Conservation (phyloP, 2,888 invertebrate genomes). For the Dorcus hopei region DNA sequence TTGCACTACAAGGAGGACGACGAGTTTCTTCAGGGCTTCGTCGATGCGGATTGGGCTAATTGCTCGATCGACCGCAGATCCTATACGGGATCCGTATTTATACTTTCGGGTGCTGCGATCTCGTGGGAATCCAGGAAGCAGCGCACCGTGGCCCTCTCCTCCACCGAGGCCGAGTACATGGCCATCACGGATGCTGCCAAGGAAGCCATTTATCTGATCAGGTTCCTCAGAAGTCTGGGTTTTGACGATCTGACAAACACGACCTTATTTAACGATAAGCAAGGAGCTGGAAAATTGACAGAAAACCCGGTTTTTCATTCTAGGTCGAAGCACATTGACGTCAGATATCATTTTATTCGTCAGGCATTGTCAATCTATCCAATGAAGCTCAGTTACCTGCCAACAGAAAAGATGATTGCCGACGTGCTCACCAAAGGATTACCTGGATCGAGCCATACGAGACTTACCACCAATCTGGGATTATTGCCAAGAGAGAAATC, state of each 20-base stretch:
- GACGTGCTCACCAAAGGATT: slow-evolving; percentile 6
- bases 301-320: not conserved
- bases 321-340: slow-evolving; percentile 8
- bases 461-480: too few relatives aligned
- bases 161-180: slow-evolving; percentile 34
- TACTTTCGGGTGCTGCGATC: slow-evolving; percentile 27
- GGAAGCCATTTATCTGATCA: slow-evolving; percentile 19
- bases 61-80: slow-evolving; percentile 12
- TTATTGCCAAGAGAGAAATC: too few relatives aligned
- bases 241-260: too few relatives aligned
- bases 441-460: not conserved
- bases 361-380: not conserved
- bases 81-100: slow-evolving; percentile 23
- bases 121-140: slow-evolving; percentile 34
- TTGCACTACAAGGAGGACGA: slow-evolving; percentile 5
- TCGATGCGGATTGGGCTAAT: slow-evolving; percentile 30
- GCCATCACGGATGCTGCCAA: slow-evolving; percentile 27
- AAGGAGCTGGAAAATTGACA: not conserved
- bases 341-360: slow-evolving; percentile 5
- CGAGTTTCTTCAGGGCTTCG: slow-evolving; percentile 16
- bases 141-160: slow-evolving; percentile 32
- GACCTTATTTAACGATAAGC: too few relatives aligned
- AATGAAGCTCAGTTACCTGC: not conserved
- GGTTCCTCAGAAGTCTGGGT: too few relatives aligned
- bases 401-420: slow-evolving; percentile 2